These are phyloP conservation scores for Meteorus colon DNA, from an alignment of 2,888 invertebrate species.

Conservation along the genomic window DNA sequence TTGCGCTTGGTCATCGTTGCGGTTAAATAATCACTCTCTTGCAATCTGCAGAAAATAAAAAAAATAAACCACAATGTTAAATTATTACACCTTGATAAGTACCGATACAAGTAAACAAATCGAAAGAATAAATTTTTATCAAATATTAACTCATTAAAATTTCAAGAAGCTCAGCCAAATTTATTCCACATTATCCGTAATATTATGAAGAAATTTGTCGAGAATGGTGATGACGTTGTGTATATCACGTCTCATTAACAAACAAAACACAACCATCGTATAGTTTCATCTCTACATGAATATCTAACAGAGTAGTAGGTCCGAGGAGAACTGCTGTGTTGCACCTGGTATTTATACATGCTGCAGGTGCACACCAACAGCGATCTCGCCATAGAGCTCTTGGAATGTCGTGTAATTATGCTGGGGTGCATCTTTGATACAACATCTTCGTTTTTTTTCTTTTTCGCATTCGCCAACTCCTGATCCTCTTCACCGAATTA, in stretches of 20 bases:
- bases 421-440: slow-evolving; percentile 31
- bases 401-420: slow-evolving; percentile 43
- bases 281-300: slow-evolving; percentile 23
- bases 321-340: slow-evolving; percentile 33
- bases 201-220: slow-evolving; percentile 5
- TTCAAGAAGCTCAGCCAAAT: background rate
- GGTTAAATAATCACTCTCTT: slow-evolving; percentile 36
- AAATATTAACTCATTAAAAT: too few species aligned
- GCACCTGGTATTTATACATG: slow-evolving; percentile 43
- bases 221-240: slow-evolving; percentile 16
- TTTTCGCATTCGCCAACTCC: background rate
- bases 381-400: slow-evolving; percentile 29
- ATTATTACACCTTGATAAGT: slow-evolving; percentile 10
- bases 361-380: slow-evolving; percentile 41
- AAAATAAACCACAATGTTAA: slow-evolving; percentile 8
- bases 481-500: slow-evolving; percentile 38
- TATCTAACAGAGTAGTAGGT: slow-evolving; percentile 25
- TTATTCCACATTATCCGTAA: background rate
- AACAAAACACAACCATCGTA: slow-evolving; percentile 18
- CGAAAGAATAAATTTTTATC: too few species aligned
- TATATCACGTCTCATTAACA: slow-evolving; percentile 40
- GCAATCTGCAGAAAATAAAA: slow-evolving; percentile 9
- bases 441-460: slow-evolving; percentile 13
- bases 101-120: background rate
- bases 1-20: slow-evolving; percentile 36